Evolutionary conservation across 2,797 vertebrate species (phyloP).

Genomic region (Takifugu ocellatus): DNA sequence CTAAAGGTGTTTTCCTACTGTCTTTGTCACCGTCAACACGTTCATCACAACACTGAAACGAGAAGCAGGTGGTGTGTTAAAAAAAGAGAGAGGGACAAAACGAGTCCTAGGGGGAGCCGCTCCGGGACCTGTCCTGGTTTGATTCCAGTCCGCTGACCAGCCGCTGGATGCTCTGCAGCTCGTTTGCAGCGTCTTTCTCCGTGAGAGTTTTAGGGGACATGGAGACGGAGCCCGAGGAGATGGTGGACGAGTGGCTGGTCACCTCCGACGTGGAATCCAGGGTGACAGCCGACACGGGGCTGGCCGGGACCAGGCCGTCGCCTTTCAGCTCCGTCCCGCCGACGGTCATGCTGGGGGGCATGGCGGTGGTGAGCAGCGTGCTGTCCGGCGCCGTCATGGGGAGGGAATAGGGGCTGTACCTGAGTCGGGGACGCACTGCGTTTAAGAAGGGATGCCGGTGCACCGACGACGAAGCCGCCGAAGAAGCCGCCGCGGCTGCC

Average conservation of each 20-base stretch:
- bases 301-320: constrained; percentile 72
- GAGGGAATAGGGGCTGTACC: constrained; percentile 94
- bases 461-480: constrained; percentile 77
- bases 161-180: constrained; percentile 95
- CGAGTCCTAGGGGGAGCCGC: constrained; percentile 81
- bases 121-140: constrained; percentile 87
- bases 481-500: constrained; percentile 86
- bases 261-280: constrained; percentile 93
- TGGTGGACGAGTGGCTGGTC: constrained; percentile 87
- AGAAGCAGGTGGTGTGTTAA: constrained; percentile 36
- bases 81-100: not conserved
- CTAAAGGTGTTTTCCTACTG: constrained; percentile 50
- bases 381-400: constrained; percentile 87
- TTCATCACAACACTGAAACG: constrained; percentile 48
- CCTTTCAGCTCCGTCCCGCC: constrained; percentile 78
- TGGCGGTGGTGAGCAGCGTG: constrained; percentile 82
- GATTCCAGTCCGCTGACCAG: constrained; percentile 94
- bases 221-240: constrained; percentile 87
- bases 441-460: constrained; percentile 93
- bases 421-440: constrained; percentile 88
- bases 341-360: constrained; percentile 75
- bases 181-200: constrained; percentile 88
- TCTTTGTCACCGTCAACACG: constrained; percentile 44
- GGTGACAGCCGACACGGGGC: constrained; percentile 78
- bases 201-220: constrained; percentile 87